Conservation (phyloP, 2,113 vertebrate genomes). For the Pithys albifrons region DNA sequence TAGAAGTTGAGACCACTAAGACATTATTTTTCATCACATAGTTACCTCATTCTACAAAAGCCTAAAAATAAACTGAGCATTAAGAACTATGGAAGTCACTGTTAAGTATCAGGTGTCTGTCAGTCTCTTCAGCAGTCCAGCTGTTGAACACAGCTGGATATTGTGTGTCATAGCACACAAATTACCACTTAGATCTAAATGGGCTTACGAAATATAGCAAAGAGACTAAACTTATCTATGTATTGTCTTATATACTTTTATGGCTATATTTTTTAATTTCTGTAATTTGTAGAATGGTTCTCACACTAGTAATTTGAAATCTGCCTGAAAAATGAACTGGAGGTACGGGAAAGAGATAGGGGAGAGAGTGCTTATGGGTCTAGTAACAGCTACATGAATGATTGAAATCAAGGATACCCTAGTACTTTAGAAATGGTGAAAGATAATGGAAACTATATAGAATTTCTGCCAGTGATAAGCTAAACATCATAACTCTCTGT, state of each 20-base stretch:
- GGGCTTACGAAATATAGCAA: background rate
- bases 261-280: background rate
- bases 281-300: background rate
- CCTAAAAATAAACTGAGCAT: background rate
- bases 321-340: background rate
- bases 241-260: background rate
- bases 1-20: background rate
- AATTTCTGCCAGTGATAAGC: background rate
- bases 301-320: background rate
- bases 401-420: background rate
- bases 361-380: background rate
- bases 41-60: background rate
- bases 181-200: background rate
- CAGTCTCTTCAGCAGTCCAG: background rate
- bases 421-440: background rate
- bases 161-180: background rate
- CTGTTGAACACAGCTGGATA: background rate
- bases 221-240: background rate
- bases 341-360: background rate
- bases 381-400: background rate
- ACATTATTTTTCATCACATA: background rate
- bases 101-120: background rate
- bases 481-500: background rate
- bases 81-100: background rate
- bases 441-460: background rate